Evolutionary conservation across 1,140 invertebrate genomes (phyloP), one percentile per base, ranked within the genome.

Genomic region (Atta cephalotes): DNA sequence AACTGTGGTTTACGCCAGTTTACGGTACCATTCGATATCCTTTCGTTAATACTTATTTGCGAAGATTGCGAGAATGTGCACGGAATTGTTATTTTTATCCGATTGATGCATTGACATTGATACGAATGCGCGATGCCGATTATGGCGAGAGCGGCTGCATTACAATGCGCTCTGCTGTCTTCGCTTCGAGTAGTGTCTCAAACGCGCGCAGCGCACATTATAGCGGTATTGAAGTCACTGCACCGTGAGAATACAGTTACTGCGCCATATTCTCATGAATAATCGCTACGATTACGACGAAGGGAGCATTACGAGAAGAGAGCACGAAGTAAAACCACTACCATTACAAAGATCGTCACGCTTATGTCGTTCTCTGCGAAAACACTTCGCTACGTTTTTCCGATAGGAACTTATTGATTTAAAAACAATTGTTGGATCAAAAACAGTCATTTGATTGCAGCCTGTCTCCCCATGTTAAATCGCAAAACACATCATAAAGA

Each of bases 191-290:
- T 60, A 82, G 14, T 45, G 70, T 74, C 53, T 80, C 39, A 21
- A 80, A 70, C 53, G 58, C 51, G 58, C 58, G 18, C 72, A 76
- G 63, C 74, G 70, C 82, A 63, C 58, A 66, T 86, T 88, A 88
- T 92, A 92, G 90, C 91, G 91, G 91, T 91, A 90, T 87, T 86
- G 71, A 91, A 91, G 88, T 88, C 90, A 91, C 88, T 86, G 85
- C 87, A 92, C 88, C 88, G 85, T 91, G 89, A 88, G 87, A 91
- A 89, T 92, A 92, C 91, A 91, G 91, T 92, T 92, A 92, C 62
- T 49, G 65, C 74, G 82, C 58, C 82, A 85, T 89, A 91, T 90
- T 92, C 91, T 74, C 85, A 87, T 91, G 88, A 92, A 91, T 91
- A 90, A 90, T 90, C 71, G 63, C 71, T 31, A 53, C 70, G 53